A percentile compares a stretch with the other conserved stretches of the same genome.
Evolutionary conservation across 2,888 invertebrate species (phyloP).

Genomic region (Antheraea assamensis): DNA sequence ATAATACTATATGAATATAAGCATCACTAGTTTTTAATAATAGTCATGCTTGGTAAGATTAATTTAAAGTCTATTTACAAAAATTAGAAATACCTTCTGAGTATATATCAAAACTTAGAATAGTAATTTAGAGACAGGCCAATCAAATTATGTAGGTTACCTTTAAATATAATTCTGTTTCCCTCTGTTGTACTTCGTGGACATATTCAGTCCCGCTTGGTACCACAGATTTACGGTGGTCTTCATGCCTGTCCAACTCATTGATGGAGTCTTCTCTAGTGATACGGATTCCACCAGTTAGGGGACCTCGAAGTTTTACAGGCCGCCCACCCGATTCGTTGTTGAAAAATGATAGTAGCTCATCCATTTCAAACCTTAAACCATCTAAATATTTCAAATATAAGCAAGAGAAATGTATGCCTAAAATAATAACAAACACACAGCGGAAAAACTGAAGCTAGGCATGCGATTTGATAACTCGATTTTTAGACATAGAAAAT

Average conservation of each 20-base stretch:
- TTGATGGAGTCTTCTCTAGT: constrained; percentile 54
- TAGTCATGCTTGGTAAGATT: no score
- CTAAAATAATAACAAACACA: background rate
- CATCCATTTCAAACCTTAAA: constrained; percentile 57
- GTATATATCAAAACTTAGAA: background rate
- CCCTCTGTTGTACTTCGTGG: constrained; percentile 56
- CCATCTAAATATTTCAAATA: background rate
- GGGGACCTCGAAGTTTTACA: constrained; percentile 56
- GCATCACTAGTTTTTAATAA: background rate
- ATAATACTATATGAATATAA: background rate
- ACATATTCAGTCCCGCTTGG: constrained; percentile 63
- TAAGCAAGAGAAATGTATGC: background rate
- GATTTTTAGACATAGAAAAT: no score
- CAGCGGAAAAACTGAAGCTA: no score
- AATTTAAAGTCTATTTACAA: no score
- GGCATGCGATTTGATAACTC: no score
- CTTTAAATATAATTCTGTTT: constrained; percentile 60
- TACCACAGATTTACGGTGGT: constrained; percentile 59
- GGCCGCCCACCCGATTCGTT: constrained; percentile 54
- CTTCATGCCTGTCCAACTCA: constrained; percentile 55
- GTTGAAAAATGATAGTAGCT: constrained; percentile 63
- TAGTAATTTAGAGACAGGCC: background rate
- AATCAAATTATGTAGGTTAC: constrained; percentile 37
- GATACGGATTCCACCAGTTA: constrained; percentile 63
- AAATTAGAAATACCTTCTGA: background rate